A percentile compares a stretch with the other conserved stretches of the same genome.
phyloP scores from a whole-genome alignment of 2,113 vertebrate genomes.

The Burhinus oedicnemus region DNA sequence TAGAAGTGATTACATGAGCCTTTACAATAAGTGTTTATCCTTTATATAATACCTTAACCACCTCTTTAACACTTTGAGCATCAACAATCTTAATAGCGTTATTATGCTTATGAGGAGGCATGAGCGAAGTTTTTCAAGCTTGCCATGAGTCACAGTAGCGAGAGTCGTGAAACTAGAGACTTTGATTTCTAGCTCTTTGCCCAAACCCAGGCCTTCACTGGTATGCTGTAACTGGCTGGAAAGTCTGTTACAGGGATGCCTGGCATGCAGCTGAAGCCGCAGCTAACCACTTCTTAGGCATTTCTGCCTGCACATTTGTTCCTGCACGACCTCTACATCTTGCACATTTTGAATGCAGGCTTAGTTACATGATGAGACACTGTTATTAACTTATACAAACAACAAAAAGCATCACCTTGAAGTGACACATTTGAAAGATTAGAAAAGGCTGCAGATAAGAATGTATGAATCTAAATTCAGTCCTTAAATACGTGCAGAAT shows the following conservation, averaged over 20 bases:
- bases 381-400: neutral
- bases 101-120: neutral
- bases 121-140: neutral
- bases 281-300: neutral
- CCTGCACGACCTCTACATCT: neutral
- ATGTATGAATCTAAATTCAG: neutral
- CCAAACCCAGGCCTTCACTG: neutral
- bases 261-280: neutral
- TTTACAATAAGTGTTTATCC: neutral
- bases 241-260: neutral
- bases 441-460: neutral
- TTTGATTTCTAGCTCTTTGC: neutral
- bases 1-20: neutral
- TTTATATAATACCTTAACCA: neutral
- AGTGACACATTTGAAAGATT: neutral
- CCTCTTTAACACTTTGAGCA: neutral
- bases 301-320: neutral
- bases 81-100: neutral
- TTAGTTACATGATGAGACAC: neutral
- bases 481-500: fast-evolving
- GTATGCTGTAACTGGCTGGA: neutral
- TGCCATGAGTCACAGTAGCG: neutral
- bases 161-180: neutral
- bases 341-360: neutral
- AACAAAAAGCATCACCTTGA: neutral